A percentile compares a stretch with the other conserved stretches of the same genome.
These are phyloP conservation scores for Syritta pipiens DNA, from an alignment of 2,888 invertebrate species.

Conservation along the genomic window DNA sequence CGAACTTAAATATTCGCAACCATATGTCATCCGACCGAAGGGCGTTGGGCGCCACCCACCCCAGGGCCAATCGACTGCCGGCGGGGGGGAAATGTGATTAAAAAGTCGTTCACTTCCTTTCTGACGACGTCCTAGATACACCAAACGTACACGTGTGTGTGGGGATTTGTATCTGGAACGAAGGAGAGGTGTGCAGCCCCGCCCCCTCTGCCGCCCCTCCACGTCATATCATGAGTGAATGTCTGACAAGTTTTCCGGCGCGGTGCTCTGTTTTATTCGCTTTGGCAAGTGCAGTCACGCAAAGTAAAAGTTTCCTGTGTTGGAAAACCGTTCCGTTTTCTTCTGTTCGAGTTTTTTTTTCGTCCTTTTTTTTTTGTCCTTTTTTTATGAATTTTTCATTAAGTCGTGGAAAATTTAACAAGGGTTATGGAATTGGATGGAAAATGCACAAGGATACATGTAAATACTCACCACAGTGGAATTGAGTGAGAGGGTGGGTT, in stretches of 20 bases:
- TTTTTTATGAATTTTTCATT: slow-evolving; percentile 63
- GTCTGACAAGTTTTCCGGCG: slow-evolving; percentile 62
- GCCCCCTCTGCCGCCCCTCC: too few species aligned
- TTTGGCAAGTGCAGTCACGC: slow-evolving; percentile 63
- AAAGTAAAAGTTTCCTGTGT: slow-evolving; percentile 62
- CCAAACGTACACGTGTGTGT: slow-evolving; percentile 2
- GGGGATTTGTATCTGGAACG: not conserved
- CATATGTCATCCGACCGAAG: slow-evolving; percentile 60
- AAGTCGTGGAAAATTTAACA: slow-evolving; percentile 35
- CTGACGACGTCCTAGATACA: slow-evolving; percentile 18
- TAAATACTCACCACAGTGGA: too few species aligned
- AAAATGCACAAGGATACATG: slow-evolving; percentile 34
- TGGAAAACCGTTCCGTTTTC: too few species aligned
- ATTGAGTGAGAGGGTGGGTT: too few species aligned
- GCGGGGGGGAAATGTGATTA: slow-evolving; percentile 52
- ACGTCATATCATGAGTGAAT: slow-evolving; percentile 52
- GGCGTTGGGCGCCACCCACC: slow-evolving; percentile 28
- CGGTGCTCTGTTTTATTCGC: slow-evolving; percentile 41
- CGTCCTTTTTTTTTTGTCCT: not conserved
- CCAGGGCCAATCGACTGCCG: not conserved
- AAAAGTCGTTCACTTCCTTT: slow-evolving; percentile 60
- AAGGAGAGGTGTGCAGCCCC: too few species aligned
- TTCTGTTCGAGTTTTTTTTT: slow-evolving; percentile 13
- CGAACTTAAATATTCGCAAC: slow-evolving; percentile 66
- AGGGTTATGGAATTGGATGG: slow-evolving; percentile 43